Evolutionary conservation across 2,797 vertebrate genomes (phyloP).

Genomic region (Brotula barbata): DNA sequence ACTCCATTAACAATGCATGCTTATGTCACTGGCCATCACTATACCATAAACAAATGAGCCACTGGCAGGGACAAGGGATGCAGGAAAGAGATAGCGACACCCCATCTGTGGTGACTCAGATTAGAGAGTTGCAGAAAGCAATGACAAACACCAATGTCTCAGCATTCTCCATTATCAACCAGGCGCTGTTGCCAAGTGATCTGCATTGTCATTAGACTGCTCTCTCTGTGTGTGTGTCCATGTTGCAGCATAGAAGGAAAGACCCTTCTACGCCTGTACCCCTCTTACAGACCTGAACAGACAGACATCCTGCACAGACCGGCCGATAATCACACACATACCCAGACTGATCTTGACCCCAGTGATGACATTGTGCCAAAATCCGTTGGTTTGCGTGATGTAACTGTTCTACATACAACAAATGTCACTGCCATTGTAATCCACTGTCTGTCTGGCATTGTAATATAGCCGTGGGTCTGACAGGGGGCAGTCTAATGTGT

Average conservation of each 20-base stretch:
- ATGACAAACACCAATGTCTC: constrained; percentile 34
- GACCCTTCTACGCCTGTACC: no score
- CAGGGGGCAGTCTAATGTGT: no score
- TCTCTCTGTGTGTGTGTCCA: no score
- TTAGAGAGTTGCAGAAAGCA: constrained; percentile 20
- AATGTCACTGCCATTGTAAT: no score
- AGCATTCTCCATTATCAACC: constrained; percentile 17
- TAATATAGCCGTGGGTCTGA: no score
- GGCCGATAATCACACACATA: no score
- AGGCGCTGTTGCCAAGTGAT: constrained; percentile 43
- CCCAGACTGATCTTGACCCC: no score
- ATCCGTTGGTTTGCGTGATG: no score
- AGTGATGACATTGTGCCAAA: no score
- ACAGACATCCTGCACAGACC: background rate
- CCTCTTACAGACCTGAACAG: background rate
- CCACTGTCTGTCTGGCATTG: no score
- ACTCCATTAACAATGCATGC: background rate
- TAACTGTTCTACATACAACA: no score
- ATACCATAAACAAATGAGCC: constrained; percentile 9
- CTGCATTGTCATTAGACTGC: constrained; percentile 42
- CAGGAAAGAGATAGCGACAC: constrained; percentile 21
- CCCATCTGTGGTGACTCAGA: constrained; percentile 22
- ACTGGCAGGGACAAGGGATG: constrained; percentile 13
- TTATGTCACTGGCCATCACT: constrained; percentile 7
- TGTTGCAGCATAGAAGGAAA: no score